Conservation (phyloP, 2,888 invertebrate species). For the Sacculina carcini region DNA sequence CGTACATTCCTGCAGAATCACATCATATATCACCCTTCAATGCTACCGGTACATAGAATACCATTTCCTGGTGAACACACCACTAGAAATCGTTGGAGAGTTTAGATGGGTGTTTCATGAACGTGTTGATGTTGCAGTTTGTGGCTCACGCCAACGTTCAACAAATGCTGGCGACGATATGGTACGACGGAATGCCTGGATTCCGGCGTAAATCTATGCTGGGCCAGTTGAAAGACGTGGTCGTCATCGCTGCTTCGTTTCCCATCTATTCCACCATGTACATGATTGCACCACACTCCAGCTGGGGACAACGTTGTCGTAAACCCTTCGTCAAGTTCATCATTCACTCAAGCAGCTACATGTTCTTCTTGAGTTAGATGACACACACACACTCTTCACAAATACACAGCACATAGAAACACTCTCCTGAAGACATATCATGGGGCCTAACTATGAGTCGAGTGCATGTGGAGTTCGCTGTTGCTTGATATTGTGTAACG, state of each 20-base stretch:
- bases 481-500: too few relatives aligned
- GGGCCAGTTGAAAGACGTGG: constrained; percentile 18
- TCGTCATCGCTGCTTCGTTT: constrained; percentile 17
- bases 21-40: too few relatives aligned
- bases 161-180: constrained; percentile 25
- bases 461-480: too few relatives aligned
- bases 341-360: constrained; percentile 26
- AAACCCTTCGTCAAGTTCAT: constrained; percentile 29
- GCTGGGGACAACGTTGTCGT: constrained; percentile 21
- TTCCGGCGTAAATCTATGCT: constrained; percentile 25
- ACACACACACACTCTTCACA: too few relatives aligned
- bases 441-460: too few relatives aligned
- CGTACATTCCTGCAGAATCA: too few relatives aligned
- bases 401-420: too few relatives aligned
- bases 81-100: too few relatives aligned
- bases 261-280: constrained; percentile 24
- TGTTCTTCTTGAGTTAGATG: constrained; percentile 45
- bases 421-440: too few relatives aligned
- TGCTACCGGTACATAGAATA: too few relatives aligned
- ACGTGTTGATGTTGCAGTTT: constrained; percentile 26
- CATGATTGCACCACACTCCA: constrained; percentile 23
- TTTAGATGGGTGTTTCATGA: too few relatives aligned
- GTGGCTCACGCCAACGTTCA: constrained; percentile 31
- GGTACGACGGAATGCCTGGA: constrained; percentile 29
- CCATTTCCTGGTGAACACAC: too few relatives aligned